phyloP scores from a whole-genome alignment of 1,140 invertebrate genomes.

The Bombus soroeensis region DNA sequence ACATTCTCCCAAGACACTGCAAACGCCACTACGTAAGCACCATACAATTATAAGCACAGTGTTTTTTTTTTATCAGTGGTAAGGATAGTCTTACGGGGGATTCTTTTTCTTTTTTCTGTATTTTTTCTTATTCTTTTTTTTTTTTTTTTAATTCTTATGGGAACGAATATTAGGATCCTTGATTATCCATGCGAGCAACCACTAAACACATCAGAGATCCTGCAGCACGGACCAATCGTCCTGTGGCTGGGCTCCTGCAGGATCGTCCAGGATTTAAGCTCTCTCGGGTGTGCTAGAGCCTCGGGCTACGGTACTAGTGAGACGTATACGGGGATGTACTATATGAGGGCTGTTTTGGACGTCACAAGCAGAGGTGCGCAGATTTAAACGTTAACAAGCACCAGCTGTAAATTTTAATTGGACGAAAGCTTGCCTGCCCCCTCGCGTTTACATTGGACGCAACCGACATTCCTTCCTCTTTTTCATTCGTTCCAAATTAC shows the following conservation, averaged over 20 bases:
- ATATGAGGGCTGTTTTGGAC: conserved; percentile 55
- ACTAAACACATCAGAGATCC: conserved; percentile 69
- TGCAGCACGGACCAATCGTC: conserved; percentile 76
- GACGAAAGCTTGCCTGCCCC: conserved; percentile 2
- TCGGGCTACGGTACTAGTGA: conserved; percentile 61
- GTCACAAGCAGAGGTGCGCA: conserved; percentile 62
- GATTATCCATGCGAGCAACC: conserved; percentile 73
- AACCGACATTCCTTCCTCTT: neutral
- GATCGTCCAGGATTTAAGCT: conserved; percentile 71
- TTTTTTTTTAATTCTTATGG: conserved; percentile 11
- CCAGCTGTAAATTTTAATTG: conserved; percentile 19
- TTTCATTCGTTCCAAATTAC: neutral
- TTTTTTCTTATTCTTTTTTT: neutral
- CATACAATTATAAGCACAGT: conserved; percentile 73
- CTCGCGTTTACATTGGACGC: neutral
- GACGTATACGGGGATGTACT: conserved; percentile 62
- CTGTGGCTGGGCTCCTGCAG: conserved; percentile 73
- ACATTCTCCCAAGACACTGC: conserved; percentile 64
- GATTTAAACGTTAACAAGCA: conserved; percentile 3
- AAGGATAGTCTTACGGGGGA: conserved; percentile 54
- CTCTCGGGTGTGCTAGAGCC: conserved; percentile 61
- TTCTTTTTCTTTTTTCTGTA: conserved; percentile 16
- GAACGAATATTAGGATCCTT: conserved; percentile 46
- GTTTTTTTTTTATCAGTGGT: conserved; percentile 62
- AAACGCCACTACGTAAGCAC: conserved; percentile 67